Evolutionary conservation across 2,797 vertebrate species (phyloP).

Genomic region (Periparus ater): DNA sequence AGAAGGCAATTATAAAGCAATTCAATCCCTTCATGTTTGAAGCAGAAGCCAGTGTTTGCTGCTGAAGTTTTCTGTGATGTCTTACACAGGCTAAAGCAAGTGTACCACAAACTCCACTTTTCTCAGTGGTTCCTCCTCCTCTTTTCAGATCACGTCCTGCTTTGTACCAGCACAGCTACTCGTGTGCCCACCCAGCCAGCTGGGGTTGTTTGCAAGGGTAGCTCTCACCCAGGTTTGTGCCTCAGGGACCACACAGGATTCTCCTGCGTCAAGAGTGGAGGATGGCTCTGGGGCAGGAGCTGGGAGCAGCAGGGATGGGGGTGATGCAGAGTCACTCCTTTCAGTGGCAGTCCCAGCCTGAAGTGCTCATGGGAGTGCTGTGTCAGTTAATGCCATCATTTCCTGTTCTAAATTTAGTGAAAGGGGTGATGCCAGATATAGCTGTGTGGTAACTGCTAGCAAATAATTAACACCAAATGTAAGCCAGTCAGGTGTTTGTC

Average conservation of each 20-base stretch:
- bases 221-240: background rate
- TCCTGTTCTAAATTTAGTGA: conserved; percentile 45
- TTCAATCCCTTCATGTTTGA: background rate
- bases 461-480: conserved; percentile 7
- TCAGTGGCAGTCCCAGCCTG: background rate
- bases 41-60: background rate
- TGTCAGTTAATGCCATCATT: background rate
- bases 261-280: rapidly evolving
- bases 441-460: background rate
- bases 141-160: background rate
- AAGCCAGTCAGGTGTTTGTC: background rate
- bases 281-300: background rate
- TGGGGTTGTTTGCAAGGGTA: too few species aligned
- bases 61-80: rapidly evolving
- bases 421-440: background rate
- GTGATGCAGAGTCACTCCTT: background rate
- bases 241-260: background rate
- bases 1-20: background rate
- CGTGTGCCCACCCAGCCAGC: rapidly evolving
- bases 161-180: background rate
- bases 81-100: background rate
- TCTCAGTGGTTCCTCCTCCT: background rate
- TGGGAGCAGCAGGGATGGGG: background rate
- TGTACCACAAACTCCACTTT: background rate
- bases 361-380: background rate